phyloP scores from a whole-genome alignment of 2,113 vertebrate genomes.

The Falcunculus frontatus region DNA sequence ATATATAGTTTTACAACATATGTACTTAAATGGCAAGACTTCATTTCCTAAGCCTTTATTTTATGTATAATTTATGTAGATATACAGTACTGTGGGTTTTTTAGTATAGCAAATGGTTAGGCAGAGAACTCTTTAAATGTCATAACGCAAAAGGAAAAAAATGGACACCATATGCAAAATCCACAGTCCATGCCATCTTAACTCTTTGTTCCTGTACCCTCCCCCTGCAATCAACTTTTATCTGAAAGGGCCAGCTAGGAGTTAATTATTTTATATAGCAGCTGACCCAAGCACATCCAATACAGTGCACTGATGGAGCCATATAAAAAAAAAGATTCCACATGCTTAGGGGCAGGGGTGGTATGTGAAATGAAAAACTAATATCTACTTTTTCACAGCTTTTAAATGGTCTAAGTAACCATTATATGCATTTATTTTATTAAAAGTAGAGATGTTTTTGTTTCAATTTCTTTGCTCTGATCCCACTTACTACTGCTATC shows the following conservation, averaged over 20 bases:
- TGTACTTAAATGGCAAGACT: neutral
- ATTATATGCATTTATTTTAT: neutral
- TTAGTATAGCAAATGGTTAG: neutral
- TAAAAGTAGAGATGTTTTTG: neutral
- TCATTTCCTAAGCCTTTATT: neutral
- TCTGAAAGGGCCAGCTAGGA: neutral
- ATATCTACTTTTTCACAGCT: neutral
- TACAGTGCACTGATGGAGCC: neutral
- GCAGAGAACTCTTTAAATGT: neutral
- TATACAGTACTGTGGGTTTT: neutral
- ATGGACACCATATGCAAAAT: neutral
- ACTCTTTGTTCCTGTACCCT: neutral
- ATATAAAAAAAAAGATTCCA: neutral
- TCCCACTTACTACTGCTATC: neutral
- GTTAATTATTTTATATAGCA: neutral
- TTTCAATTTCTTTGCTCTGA: neutral
- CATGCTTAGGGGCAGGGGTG: neutral
- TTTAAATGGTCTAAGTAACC: neutral
- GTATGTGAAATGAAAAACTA: neutral
- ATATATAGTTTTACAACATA: neutral
- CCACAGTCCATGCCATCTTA: neutral
- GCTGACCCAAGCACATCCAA: neutral
- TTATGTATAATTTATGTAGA: slow-evolving; percentile 9
- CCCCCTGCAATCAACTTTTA: neutral
- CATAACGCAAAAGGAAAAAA: neutral